Evolutionary conservation across 1,140 invertebrate genomes (phyloP).

Genomic region (Asobara japonica): DNA sequence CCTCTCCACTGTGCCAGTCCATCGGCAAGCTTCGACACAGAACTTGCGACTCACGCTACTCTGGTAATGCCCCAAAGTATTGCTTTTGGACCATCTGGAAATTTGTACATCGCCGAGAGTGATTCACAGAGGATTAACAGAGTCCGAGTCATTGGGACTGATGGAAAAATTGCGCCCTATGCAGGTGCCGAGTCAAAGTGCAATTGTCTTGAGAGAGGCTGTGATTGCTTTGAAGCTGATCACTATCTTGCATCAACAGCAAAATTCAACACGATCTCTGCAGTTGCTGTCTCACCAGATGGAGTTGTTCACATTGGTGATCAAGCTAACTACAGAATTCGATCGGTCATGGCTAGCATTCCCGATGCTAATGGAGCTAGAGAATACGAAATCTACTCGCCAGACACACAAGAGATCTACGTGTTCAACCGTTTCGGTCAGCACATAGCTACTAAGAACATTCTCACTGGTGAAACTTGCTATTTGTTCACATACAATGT

Average conservation of each 20-base stretch:
- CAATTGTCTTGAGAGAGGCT: conserved; percentile 89
- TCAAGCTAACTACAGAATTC: conserved; percentile 89
- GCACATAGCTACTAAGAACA: conserved; percentile 91
- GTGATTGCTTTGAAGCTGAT: conserved; percentile 91
- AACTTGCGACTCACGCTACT: conserved; percentile 87
- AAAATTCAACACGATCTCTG: conserved; percentile 94
- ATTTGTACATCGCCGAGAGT: conserved; percentile 94
- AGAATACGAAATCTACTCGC: conserved; percentile 94
- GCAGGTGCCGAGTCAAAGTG: conserved; percentile 96
- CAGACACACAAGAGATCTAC: conserved; percentile 95
- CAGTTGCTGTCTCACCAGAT: conserved; percentile 92
- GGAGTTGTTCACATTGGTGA: conserved; percentile 94
- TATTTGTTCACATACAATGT: conserved; percentile 96
- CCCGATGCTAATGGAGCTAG: conserved; percentile 83
- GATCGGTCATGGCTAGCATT: conserved; percentile 92
- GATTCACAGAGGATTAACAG: conserved; percentile 95
- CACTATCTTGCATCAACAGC: conserved; percentile 91
- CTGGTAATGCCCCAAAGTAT: conserved; percentile 94
- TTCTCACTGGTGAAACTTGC: conserved; percentile 89
- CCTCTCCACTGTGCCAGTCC: conserved; percentile 89
- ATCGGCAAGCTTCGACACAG: conserved; percentile 77
- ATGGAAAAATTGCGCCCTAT: conserved; percentile 90
- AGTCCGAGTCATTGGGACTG: conserved; percentile 89
- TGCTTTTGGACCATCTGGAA: conserved; percentile 93
- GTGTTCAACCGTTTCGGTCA: conserved; percentile 96